Conservation (phyloP, 2,113 vertebrate species). For the Phoxinus phoxinus region DNA sequence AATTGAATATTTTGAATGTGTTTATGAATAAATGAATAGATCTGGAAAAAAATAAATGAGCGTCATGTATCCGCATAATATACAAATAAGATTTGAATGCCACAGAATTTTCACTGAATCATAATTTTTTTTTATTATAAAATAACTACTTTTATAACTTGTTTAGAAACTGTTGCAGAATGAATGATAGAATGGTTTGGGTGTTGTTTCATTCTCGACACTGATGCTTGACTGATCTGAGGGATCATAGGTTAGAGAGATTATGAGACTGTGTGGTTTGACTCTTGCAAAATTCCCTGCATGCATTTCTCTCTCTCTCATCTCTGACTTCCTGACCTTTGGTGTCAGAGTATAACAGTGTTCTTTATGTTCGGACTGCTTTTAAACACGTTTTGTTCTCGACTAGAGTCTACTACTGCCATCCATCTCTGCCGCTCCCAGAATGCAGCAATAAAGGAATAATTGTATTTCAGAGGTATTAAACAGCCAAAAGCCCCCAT, state of each 20-base stretch:
- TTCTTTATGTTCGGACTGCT: constrained; percentile 59
- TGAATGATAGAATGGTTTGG: neutral
- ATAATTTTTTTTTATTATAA: neutral
- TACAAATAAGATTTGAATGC: neutral
- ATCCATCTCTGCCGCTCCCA: constrained; percentile 72
- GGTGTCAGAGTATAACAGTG: constrained; percentile 60
- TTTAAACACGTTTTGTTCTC: constrained; percentile 64
- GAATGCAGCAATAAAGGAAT: constrained; percentile 65
- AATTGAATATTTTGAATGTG: neutral
- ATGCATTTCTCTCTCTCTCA: constrained; percentile 54
- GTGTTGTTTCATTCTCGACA: neutral
- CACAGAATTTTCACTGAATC: neutral
- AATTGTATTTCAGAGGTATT: constrained; percentile 76
- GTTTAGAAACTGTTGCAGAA: neutral
- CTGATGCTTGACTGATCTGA: neutral
- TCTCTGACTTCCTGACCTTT: constrained; percentile 65
- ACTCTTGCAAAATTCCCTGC: constrained; percentile 7
- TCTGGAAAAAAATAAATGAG: neutral
- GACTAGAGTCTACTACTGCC: constrained; percentile 67
- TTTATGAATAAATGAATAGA: neutral
- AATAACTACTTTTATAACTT: neutral
- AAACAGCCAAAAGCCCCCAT: constrained; percentile 70
- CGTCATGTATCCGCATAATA: no score
- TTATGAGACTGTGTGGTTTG: constrained; percentile 48
- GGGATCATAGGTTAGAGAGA: neutral